Conservation (phyloP, 2,113 vertebrate species). For the Heliornis fulica region DNA sequence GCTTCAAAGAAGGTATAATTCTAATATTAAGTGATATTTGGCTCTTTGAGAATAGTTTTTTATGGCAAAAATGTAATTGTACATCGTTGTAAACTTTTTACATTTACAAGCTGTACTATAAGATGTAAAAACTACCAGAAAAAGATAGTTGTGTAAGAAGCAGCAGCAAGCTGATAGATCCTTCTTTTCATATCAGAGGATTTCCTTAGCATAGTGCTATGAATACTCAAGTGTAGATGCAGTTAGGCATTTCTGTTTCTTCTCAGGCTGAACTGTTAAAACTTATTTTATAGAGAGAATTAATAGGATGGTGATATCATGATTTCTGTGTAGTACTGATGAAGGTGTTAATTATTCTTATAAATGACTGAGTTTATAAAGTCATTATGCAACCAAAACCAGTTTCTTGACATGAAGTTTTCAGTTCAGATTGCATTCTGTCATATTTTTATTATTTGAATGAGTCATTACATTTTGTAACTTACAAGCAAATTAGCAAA, state of each 20-base stretch:
- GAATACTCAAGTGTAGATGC: neutral
- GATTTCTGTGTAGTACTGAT: neutral
- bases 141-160: neutral
- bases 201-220: neutral
- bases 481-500: neutral
- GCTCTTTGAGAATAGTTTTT: neutral
- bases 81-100: neutral
- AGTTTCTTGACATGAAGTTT: neutral
- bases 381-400: neutral
- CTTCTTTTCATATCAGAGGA: neutral
- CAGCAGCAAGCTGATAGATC: neutral
- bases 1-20: neutral
- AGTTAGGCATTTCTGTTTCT: neutral
- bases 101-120: neutral
- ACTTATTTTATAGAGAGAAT: neutral
- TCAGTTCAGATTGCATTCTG: neutral
- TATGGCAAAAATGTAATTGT: neutral
- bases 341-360: neutral
- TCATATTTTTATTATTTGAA: neutral
- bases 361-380: too few species aligned
- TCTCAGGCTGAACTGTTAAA: neutral
- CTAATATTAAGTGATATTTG: neutral
- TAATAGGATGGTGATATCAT: neutral
- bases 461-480: neutral
- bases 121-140: neutral